Conservation (phyloP, 2,888 invertebrate genomes). For the Pharmacophagus antenor region DNA sequence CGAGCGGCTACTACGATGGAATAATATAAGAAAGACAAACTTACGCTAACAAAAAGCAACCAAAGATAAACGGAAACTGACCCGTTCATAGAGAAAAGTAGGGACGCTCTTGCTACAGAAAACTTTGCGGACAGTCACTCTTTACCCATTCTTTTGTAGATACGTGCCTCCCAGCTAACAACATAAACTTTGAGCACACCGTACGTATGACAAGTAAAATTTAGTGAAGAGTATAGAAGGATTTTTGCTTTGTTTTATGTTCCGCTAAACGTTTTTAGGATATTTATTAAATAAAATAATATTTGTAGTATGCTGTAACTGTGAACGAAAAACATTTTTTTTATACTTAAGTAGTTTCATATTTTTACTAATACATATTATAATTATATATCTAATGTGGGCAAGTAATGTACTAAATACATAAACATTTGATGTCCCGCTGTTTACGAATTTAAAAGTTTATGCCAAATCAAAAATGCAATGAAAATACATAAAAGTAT, state of each 20-base stretch:
- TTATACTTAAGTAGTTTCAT: too few relatives aligned
- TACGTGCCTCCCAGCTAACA: constrained; percentile 50
- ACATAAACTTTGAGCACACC: constrained; percentile 37
- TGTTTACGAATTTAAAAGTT: too few relatives aligned
- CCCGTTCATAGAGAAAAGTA: constrained; percentile 73
- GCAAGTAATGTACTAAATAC: too few relatives aligned
- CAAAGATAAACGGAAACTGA: constrained; percentile 76
- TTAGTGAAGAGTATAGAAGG: constrained; percentile 15
- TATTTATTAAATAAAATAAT: not conserved
- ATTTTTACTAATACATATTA: too few relatives aligned
- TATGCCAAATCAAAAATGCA: too few relatives aligned
- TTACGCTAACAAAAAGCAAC: constrained; percentile 64
- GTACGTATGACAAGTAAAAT: constrained; percentile 27
- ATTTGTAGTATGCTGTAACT: too few relatives aligned
- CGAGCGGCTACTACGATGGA: constrained; percentile 63
- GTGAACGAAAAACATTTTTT: too few relatives aligned
- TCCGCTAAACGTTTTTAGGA: constrained; percentile 12
- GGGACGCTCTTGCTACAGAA: constrained; percentile 62
- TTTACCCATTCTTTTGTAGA: constrained; percentile 54
- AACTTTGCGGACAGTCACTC: constrained; percentile 64
- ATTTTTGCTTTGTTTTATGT: constrained; percentile 6
- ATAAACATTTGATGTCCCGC: too few relatives aligned
- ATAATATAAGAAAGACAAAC: constrained; percentile 64
- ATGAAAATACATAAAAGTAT: too few relatives aligned
- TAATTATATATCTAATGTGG: too few relatives aligned